Evolutionary conservation across 2,888 invertebrate genomes (phyloP).

Genomic region (Drosophila formosana): DNA sequence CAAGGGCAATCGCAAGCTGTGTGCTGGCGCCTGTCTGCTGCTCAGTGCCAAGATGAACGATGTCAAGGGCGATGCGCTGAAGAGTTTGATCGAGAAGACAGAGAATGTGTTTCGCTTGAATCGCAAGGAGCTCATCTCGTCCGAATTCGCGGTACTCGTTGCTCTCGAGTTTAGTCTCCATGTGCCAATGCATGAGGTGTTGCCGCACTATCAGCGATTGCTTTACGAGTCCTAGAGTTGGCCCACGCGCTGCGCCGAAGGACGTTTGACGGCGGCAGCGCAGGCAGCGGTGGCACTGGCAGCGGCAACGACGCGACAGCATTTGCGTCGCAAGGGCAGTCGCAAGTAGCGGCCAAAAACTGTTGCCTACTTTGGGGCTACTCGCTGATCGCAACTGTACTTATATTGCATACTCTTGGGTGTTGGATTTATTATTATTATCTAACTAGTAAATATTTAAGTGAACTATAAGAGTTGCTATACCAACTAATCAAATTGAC

Average conservation of each 20-base stretch:
- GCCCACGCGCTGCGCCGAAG: constrained; percentile 81
- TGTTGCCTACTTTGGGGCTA: constrained; percentile 43
- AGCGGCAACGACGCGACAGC: constrained; percentile 68
- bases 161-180: constrained; percentile 97
- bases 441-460: constrained; percentile 29
- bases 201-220: constrained; percentile 97
- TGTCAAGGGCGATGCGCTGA: constrained; percentile 95
- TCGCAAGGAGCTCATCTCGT: constrained; percentile 94
- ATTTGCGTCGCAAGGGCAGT: constrained; percentile 76
- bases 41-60: constrained; percentile 98
- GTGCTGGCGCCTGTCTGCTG: constrained; percentile 97
- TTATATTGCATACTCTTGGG: constrained; percentile 45
- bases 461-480: constrained; percentile 30
- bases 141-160: constrained; percentile 97
- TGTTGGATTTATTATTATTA: constrained; percentile 31
- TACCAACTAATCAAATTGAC: constrained; percentile 34
- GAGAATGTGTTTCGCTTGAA: constrained; percentile 96
- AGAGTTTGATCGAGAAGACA: constrained; percentile 95
- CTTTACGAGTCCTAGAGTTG: constrained; percentile 94
- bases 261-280: constrained; percentile 78
- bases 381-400: constrained; percentile 23
- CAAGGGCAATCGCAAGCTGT: constrained; percentile 97
- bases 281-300: constrained; percentile 65
- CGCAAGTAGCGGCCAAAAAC: constrained; percentile 59
- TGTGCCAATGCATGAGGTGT: constrained; percentile 95